Evolutionary conservation across 92 coral and sea anemone genomes (phyloP), one percentile per base, ranked within the genome.

Genomic region (Porites cylindrica): DNA sequence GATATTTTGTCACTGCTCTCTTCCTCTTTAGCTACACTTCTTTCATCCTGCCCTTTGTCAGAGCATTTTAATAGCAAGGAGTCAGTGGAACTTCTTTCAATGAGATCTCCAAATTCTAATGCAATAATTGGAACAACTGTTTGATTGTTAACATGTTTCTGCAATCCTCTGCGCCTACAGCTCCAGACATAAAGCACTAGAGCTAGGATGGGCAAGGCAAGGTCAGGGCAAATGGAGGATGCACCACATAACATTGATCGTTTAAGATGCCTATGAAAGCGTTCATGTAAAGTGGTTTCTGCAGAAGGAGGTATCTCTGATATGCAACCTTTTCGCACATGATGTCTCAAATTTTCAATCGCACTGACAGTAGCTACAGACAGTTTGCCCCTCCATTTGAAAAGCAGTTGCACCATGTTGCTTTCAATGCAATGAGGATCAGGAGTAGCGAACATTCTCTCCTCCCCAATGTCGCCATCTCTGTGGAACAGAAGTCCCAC

Each of bases 221-320:
- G 79, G 24, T 88, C 87, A 65, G 91, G 94, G 7, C 82, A 81
- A 56, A 83, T 75, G 10, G 84, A 82, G 43, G 91, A 80, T 5
- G 84, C 75, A 54, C 86, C 83, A 47, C 73, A 24, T 12, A 88
- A 83, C 70, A 69, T 82, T 67, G 84, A 88, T 60, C 84, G 70
- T 53, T 83, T 87, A 19, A 83, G 53, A 23, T 73, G 77, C 10
- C 92, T 50, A 8, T 89, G 89, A 63, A 83, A 61, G 18, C 51
- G 59, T 50, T 88, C 91, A 72, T 81, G 73, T 51, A 75, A 81
- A 69, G 82, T 87, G 7, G 91, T 88, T 8, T 87, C 87, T 70
- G 72, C 91, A 16, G 87, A 86, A 8, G 91, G 78, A 1, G 87
- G 91, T 8, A 88, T 82, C 26, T 85, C 88, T 51, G 89, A 83